Evolutionary conservation across 35 echinoderm and acorn worm species (phyloP).

Genomic region (Heliocidaris tuberculata): DNA sequence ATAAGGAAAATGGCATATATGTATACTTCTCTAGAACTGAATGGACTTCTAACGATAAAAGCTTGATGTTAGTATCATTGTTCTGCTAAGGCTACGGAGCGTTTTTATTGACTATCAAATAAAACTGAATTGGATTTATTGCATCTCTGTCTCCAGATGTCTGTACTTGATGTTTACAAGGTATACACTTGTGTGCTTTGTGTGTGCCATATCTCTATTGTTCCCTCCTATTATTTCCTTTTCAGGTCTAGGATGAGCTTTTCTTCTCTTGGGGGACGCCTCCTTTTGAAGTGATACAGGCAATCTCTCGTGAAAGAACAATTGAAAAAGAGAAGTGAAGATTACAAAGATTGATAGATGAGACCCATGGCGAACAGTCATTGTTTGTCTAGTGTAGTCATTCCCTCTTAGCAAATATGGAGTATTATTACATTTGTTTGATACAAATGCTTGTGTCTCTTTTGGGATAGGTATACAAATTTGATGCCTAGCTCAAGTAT

Average conservation of each 20-base stretch:
- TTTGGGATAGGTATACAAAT: neutral
- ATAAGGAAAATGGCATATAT: neutral
- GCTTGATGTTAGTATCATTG: constrained; percentile 19
- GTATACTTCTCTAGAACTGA: neutral
- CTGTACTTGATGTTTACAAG: constrained; percentile 42
- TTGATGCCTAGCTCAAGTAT: neutral
- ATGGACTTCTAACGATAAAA: neutral
- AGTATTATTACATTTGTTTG: neutral
- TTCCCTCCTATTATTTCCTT: neutral
- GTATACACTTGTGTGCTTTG: neutral
- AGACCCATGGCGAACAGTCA: neutral
- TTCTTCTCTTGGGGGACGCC: neutral
- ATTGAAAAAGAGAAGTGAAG: neutral
- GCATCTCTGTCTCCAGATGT: constrained; percentile 34
- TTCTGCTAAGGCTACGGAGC: neutral
- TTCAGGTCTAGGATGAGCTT: neutral
- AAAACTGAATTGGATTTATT: constrained; percentile 45
- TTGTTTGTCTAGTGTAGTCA: neutral
- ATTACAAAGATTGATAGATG: constrained; percentile 18
- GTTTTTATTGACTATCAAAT: constrained; percentile 47
- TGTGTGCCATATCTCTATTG: neutral
- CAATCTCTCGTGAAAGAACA: neutral
- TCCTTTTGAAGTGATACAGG: constrained; percentile 10
- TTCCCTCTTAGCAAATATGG: neutral
- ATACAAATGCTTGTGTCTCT: neutral